A percentile compares a stretch with the other conserved stretches of the same genome.
Evolutionary conservation across 2,797 vertebrate genomes (phyloP).

Genomic region (Merluccius polli): DNA sequence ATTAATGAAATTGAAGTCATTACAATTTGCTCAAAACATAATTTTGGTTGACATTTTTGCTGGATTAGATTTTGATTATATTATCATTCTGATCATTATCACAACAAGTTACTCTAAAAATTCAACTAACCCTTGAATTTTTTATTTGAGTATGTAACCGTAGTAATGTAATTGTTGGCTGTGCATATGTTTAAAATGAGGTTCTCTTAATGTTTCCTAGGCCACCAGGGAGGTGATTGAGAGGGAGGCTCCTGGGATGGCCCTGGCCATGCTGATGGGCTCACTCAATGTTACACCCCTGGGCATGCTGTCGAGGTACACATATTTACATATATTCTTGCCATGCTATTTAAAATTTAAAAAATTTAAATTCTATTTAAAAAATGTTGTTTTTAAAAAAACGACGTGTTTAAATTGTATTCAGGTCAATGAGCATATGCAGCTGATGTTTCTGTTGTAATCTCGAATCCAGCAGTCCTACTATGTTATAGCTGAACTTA

Average conservation of each 20-base stretch:
- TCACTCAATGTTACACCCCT: conserved; percentile 97
- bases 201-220: conserved; percentile 59
- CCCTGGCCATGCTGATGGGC: conserved; percentile 98
- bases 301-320: conserved; percentile 86
- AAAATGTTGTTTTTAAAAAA: no score
- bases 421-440: background rate
- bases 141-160: no score
- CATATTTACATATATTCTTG: conserved; percentile 12
- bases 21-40: no score
- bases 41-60: no score
- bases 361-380: no score
- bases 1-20: no score
- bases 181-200: background rate
- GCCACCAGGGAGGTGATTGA: conserved; percentile 98
- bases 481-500: no score
- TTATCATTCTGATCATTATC: no score
- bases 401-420: background rate
- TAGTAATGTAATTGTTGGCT: background rate
- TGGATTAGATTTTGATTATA: no score
- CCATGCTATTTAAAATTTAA: background rate
- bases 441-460: background rate
- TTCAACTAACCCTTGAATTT: no score
- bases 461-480: background rate
- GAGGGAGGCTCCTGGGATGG: conserved; percentile 96
- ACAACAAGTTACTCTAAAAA: no score